These are phyloP conservation scores for Tenualosa thibaudeaui DNA, from an alignment of 2,797 vertebrate species.

Conservation along the genomic window DNA sequence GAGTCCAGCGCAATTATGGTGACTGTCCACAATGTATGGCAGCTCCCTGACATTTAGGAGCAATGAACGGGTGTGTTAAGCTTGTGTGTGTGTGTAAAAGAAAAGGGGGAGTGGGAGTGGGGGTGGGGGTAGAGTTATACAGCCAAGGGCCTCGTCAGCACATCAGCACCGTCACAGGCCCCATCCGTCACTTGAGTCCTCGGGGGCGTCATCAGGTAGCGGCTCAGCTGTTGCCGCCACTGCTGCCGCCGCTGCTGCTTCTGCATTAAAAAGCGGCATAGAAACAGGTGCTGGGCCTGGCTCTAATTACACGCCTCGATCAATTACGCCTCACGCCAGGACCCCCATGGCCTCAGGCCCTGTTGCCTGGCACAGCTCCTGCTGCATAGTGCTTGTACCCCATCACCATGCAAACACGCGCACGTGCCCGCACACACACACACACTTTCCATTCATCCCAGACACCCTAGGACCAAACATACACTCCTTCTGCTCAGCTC, in stretches of 20 bases:
- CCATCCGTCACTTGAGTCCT: neutral
- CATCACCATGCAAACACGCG: neutral
- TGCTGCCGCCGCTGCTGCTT: neutral
- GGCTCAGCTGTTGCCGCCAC: neutral
- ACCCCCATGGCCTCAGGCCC: neutral
- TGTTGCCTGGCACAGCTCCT: neutral
- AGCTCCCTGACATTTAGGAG: neutral
- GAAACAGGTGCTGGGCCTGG: neutral
- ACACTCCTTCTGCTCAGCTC: neutral
- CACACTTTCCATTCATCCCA: neutral
- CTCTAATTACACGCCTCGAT: conserved; percentile 9
- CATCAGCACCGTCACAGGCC: neutral
- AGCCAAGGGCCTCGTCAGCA: conserved; percentile 13
- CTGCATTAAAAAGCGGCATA: conserved; percentile 28
- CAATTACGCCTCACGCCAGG: neutral
- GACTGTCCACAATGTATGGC: neutral
- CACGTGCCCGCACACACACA: neutral
- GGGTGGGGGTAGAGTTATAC: neutral
- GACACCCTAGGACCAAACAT: neutral
- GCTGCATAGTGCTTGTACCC: neutral
- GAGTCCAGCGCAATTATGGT: conserved; percentile 1
- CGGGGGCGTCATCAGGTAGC: neutral
- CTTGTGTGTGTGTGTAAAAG: neutral
- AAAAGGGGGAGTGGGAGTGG: too few relatives aligned
- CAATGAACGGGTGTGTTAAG: neutral